Evolutionary conservation across 2,113 vertebrate species (phyloP).

Genomic region (Riparia riparia): DNA sequence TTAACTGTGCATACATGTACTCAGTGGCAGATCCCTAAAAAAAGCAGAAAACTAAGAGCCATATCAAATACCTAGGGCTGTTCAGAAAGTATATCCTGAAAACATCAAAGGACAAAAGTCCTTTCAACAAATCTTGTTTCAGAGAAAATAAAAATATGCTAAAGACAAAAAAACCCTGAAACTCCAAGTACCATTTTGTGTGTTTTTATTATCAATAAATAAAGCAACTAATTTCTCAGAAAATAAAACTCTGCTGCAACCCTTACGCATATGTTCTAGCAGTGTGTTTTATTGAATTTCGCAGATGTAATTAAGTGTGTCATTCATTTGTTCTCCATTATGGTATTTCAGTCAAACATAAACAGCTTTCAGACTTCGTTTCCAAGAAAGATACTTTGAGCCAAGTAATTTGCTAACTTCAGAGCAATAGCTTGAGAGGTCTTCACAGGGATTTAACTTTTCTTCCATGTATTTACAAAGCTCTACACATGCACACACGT

Average conservation of each 20-base stretch:
- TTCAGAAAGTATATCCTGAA: neutral
- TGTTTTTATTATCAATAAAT: conserved; percentile 34
- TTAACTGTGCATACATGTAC: rapidly evolving
- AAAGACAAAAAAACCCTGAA: neutral
- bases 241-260: conserved; percentile 22
- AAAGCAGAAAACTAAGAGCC: neutral
- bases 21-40: neutral
- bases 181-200: neutral
- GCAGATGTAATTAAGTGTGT: conserved; percentile 52
- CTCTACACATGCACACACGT: neutral
- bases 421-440: neutral
- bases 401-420: conserved; percentile 26
- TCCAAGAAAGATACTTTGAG: conserved; percentile 11
- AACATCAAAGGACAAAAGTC: neutral
- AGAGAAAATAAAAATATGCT: conserved; percentile 6
- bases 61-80: neutral
- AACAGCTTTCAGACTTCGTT: conserved; percentile 42
- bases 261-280: conserved; percentile 10
- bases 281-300: conserved; percentile 43
- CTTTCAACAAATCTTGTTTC: neutral
- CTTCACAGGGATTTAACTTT: neutral
- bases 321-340: conserved; percentile 50
- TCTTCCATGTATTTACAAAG: neutral
- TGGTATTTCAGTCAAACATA: conserved; percentile 41
- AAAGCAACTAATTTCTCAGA: conserved; percentile 35